phyloP scores from a whole-genome alignment of 2,888 invertebrate species.

The Galerucella nymphaeae region DNA sequence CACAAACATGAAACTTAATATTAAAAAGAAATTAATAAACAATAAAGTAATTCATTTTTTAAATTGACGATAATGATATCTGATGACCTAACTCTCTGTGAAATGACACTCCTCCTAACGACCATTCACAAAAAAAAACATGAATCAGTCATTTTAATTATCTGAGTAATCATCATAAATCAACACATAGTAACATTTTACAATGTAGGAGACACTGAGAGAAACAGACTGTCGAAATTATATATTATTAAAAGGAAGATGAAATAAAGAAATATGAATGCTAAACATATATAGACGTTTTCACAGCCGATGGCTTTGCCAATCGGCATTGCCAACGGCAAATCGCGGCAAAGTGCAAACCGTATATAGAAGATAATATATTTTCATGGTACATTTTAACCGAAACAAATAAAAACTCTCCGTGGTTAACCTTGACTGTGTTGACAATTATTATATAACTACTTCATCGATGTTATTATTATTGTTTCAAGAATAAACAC shows the following conservation, averaged over 20 bases:
- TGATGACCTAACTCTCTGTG: slow-evolving; percentile 1
- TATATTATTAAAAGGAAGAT: too few relatives aligned
- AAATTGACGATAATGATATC: slow-evolving; percentile 1
- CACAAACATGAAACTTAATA: background rate
- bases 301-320: too few relatives aligned
- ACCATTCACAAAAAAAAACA: slow-evolving; percentile 18
- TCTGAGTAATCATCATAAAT: background rate
- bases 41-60: background rate
- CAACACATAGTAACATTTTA: background rate
- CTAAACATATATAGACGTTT: too few relatives aligned
- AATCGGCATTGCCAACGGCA: too few relatives aligned
- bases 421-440: slow-evolving; percentile 7
- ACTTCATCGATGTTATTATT: background rate
- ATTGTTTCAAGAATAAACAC: slow-evolving; percentile 13
- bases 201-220: too few relatives aligned
- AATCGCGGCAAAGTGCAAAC: too few relatives aligned
- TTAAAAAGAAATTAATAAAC: background rate
- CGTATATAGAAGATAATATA: too few relatives aligned
- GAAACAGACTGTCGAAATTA: too few relatives aligned
- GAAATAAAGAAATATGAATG: too few relatives aligned
- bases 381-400: background rate
- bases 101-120: slow-evolving; percentile 4
- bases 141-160: slow-evolving; percentile 19
- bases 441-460: slow-evolving; percentile 15
- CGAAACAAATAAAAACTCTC: background rate